These are phyloP conservation scores for Enteromius radiatus DNA, from an alignment of 2,797 vertebrate genomes.

Conservation along the genomic window DNA sequence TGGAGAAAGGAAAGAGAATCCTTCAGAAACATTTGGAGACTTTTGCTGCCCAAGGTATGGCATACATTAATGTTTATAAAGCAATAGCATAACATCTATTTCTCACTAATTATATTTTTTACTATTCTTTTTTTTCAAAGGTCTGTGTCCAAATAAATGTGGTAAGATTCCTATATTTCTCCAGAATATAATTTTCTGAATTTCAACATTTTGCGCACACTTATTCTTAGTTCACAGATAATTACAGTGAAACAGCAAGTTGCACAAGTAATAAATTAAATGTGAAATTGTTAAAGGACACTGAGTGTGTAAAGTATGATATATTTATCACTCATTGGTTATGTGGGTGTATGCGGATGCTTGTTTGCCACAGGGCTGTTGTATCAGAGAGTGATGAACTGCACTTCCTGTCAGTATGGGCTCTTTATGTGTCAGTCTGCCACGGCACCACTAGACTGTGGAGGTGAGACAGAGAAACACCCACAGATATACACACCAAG, in stretches of 20 bases:
- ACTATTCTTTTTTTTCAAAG: slow-evolving; percentile 63
- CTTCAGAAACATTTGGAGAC: slow-evolving; percentile 73
- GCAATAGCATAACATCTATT: neutral
- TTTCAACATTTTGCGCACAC: neutral
- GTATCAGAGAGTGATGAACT: slow-evolving; percentile 75
- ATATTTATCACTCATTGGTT: neutral
- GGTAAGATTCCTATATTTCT: slow-evolving; percentile 63
- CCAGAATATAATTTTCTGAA: neutral
- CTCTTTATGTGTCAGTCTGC: slow-evolving; percentile 69
- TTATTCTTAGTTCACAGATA: neutral
- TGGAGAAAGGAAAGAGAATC: slow-evolving; percentile 74
- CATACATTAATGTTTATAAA: neutral
- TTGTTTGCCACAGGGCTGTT: slow-evolving; percentile 68
- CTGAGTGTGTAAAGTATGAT: neutral
- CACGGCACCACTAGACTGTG: slow-evolving; percentile 67
- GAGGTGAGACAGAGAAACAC: slow-evolving; percentile 61
- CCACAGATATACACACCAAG: neutral
- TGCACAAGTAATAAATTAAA: neutral
- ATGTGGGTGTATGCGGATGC: slow-evolving; percentile 5
- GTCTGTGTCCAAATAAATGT: slow-evolving; percentile 79
- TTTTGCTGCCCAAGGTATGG: slow-evolving; percentile 70
- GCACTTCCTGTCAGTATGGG: slow-evolving; percentile 71
- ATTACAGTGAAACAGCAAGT: neutral
- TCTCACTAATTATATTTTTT: slow-evolving; percentile 31
- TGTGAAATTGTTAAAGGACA: neutral